Base-by-base conservation (phyloP, 2,888 invertebrate genomes). In the Ophonus ardosiacus region DNA sequence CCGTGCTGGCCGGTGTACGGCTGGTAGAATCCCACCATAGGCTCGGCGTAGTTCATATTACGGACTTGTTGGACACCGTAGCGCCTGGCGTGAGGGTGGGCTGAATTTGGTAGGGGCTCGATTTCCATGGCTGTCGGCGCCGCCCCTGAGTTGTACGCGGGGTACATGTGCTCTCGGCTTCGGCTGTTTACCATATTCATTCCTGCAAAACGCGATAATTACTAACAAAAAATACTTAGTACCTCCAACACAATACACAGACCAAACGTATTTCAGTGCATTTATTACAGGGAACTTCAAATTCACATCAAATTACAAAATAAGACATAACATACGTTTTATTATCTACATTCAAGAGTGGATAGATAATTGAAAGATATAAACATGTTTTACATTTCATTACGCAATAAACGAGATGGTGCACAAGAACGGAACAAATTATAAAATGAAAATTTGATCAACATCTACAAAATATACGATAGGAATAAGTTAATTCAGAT, bases 51-150 rank as follows among this genome's bases (percentile, higher is more conserved):
- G 90, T 90, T 92, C 81, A 65, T 68, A 8, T 38, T 40, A 21
- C 56, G 57, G n/a, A 51, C 31, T 1, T 15, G 76, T 21, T 51
- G 43, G 8, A 56, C 15, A 88, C 87, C 81, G 87, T 87, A 86
- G 88, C 88, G 84, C 89, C 89, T 86, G 87, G 89, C 86, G 89
- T 88, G 87, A 91, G 91, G 87, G 82, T 87, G 86, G 87, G 86
- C 84, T 87, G 89, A 59, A 88, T 87, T 78, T 87, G 88, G 88
- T 82, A 95, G 94, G 87, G 95, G 94, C 90, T 96, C 95, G 92
- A 97, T 97, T 89, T 97, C 96, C 95, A 97, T 97, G 88, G 95
- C 94, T 89, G 89, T 90, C 89, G 87, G 81, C 18, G 87, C 88
- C 88, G 86, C 88, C 87, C 86, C 88, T 88, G 87, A 89, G 90